Base-by-base conservation (phyloP, 2,888 invertebrate species). In the Plusia festucae region DNA sequence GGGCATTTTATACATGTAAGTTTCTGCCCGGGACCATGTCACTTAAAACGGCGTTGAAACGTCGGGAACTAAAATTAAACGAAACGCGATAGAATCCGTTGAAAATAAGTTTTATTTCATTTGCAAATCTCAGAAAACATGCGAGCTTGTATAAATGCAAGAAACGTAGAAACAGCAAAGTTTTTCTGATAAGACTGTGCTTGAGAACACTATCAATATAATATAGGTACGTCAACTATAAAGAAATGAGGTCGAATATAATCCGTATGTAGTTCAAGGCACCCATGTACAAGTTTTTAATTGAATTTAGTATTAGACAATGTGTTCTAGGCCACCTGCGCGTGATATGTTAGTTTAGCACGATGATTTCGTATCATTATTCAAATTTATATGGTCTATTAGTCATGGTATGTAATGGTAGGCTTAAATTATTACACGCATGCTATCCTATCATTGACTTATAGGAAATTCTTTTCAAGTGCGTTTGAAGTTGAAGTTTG, bases 251-350 rank as follows among this genome's bases (percentile, higher is more conserved):
- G 75, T 67, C 66, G 70, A 67, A 73, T 53, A 68, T 66, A 65
- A 68, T 30, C 58, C 27, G 56, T 67, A 80, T 80, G 71, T 79
- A 67, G 79, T 78, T 73, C 81, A 80, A 79, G 79, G 79, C 32
- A 53, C 20, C 65, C 68, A 60, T 65, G 65, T 70, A 72, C 78
- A 51, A 52, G 72, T 79, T 71, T 62, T 68, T 76, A 70, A 73
- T 73, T 78, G 52, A 68, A 70, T 63, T 76, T 59, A 65, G 76
- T 61, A 52, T 61, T 70, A 70, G 65, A 78, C 81, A 80, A 80
- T 78, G 53, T 68, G 44, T 32, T 73, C 58, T 74, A 78, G 68
- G 71, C 40, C 70, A 64, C 46, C 34, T 24, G 32, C 51, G 9
- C 53, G 49, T 72, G 60, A 63, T 63, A 69, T 18, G 61, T 68